Percentiles rank a stretch among this genome's conserved stretches.
These are phyloP conservation scores for Drosophila rufa DNA, from an alignment of 1,140 invertebrate genomes.

Conservation along the genomic window DNA sequence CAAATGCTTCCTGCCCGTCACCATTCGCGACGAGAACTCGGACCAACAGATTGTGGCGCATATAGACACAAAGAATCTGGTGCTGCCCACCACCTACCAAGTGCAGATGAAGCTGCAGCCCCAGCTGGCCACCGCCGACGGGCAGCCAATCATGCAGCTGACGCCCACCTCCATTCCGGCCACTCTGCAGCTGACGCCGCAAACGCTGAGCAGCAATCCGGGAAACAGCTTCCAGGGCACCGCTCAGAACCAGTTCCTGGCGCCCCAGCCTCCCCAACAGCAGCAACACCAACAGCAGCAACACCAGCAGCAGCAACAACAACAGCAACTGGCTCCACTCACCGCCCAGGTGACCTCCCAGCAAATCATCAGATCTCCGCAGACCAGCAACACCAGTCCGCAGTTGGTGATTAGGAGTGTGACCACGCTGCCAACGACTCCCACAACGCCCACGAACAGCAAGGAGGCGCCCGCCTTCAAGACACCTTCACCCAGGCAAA, in stretches of 20 bases:
- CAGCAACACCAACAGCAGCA: constrained; percentile 20
- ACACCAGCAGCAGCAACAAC: constrained; percentile 20
- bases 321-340: constrained; percentile 28
- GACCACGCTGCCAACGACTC: constrained; percentile 5
- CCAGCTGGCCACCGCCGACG: constrained; percentile 78
- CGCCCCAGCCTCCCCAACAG: constrained; percentile 24
- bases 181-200: constrained; percentile 74
- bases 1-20: constrained; percentile 83
- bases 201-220: constrained; percentile 46
- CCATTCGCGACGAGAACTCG: constrained; percentile 81
- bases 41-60: constrained; percentile 84
- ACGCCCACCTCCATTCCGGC: constrained; percentile 81
- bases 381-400: constrained; percentile 22
- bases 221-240: constrained; percentile 51
- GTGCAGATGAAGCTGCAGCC: constrained; percentile 84
- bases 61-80: constrained; percentile 82
- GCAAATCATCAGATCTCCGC: constrained; percentile 67
- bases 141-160: constrained; percentile 81
- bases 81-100: constrained; percentile 83
- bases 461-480: constrained; percentile 51
- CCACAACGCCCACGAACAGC: constrained; percentile 4
- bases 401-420: constrained; percentile 66
- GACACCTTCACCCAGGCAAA: constrained; percentile 51
- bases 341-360: constrained; percentile 62
- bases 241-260: constrained; percentile 53